These are phyloP conservation scores for Dinocampus coccinellae DNA, from an alignment of 2,888 invertebrate genomes.

Conservation along the genomic window DNA sequence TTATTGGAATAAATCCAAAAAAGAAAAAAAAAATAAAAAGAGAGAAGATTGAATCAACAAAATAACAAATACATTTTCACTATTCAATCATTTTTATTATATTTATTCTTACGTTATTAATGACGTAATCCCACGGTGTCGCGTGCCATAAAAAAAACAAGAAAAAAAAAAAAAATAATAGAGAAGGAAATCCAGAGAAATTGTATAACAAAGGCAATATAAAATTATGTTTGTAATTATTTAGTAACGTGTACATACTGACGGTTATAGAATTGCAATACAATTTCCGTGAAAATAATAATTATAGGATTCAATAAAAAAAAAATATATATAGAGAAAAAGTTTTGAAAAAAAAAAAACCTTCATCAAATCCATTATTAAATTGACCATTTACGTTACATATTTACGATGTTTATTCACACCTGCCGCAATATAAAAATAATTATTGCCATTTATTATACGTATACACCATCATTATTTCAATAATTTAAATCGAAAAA, in stretches of 20 bases:
- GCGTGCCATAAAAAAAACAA: not conserved
- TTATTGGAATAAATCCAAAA: not conserved
- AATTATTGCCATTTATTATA: not conserved
- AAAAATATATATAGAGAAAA: too few relatives aligned
- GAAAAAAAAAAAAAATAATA: too few relatives aligned
- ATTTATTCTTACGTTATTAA: not conserved
- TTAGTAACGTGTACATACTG: not conserved
- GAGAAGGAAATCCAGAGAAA: too few relatives aligned
- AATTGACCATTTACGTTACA: not conserved
- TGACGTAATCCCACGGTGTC: not conserved
- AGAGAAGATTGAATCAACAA: not conserved
- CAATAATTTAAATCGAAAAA: not conserved
- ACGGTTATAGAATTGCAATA: not conserved
- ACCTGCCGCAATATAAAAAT: constrained; percentile 14
- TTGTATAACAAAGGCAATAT: not conserved
- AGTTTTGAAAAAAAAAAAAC: too few relatives aligned
- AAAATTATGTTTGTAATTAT: not conserved
- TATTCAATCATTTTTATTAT: too few relatives aligned
- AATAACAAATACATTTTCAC: too few relatives aligned
- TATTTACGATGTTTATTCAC: constrained; percentile 1
- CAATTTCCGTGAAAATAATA: not conserved
- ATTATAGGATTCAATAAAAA: not conserved
- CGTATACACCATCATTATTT: constrained; percentile 16
- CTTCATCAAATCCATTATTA: not conserved
- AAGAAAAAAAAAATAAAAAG: not conserved